phyloP scores from a whole-genome alignment of 2,888 invertebrate genomes.

The Amphipyra tragopoginis region DNA sequence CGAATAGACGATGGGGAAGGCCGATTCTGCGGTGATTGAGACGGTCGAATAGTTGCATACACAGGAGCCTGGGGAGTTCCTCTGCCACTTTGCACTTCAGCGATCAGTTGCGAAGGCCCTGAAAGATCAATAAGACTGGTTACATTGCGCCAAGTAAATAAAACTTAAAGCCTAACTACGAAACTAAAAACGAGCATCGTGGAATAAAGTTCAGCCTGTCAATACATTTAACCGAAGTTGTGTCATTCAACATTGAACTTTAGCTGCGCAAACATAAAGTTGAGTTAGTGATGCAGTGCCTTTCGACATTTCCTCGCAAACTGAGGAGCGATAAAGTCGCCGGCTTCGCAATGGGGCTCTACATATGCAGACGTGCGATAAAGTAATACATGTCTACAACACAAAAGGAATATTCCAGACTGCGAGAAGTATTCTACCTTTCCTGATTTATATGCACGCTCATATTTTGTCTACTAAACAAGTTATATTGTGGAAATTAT shows the following conservation, averaged over 20 bases:
- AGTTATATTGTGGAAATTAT: slow-evolving; percentile 36
- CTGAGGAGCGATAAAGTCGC: slow-evolving; percentile 72
- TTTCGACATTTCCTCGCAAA: slow-evolving; percentile 69
- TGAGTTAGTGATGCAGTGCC: slow-evolving; percentile 52
- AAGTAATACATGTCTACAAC: slow-evolving; percentile 67
- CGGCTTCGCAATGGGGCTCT: slow-evolving; percentile 63
- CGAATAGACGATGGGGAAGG: slow-evolving; percentile 70
- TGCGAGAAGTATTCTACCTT: slow-evolving; percentile 61
- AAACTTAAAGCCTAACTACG: slow-evolving; percentile 45
- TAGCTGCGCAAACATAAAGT: slow-evolving; percentile 55
- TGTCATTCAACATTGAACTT: slow-evolving; percentile 56
- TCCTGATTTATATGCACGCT: slow-evolving; percentile 60
- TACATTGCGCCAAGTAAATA: slow-evolving; percentile 35
- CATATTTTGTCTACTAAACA: slow-evolving; percentile 58
- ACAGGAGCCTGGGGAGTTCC: slow-evolving; percentile 84
- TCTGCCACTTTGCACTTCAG: slow-evolving; percentile 74
- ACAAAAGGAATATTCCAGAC: slow-evolving; percentile 71
- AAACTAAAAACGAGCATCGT: slow-evolving; percentile 53
- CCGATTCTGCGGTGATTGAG: slow-evolving; percentile 73
- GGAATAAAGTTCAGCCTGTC: slow-evolving; percentile 51
- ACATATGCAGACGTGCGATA: slow-evolving; percentile 74
- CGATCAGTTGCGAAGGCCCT: slow-evolving; percentile 85
- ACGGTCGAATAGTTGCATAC: slow-evolving; percentile 82
- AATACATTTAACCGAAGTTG: slow-evolving; percentile 45
- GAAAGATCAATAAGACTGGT: slow-evolving; percentile 67